Evolutionary conservation across 2,797 vertebrate species (phyloP), one percentile per base, ranked within the genome.

Genomic region (Scolopax bukidnonensis): DNA sequence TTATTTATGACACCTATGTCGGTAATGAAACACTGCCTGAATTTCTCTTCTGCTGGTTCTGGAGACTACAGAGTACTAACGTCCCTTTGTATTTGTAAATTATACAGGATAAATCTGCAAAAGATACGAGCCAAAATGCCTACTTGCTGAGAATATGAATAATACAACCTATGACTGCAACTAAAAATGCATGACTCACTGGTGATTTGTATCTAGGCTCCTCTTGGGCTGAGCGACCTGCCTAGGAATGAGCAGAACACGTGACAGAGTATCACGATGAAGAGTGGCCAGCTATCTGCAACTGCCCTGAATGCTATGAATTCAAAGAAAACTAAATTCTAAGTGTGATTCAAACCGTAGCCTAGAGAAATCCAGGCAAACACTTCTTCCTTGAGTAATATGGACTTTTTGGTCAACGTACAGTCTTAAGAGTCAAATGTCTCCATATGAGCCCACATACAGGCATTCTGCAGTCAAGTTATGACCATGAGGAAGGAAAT

Each of bases 401-500:
- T 0, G 0, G 27, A 20, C 11, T 51, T 50, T 76, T 65, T 36
- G 10, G 33, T 65, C 28, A 38, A 40, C n/a, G 20, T 33, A 53
- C 1, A 0, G 10, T 23, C 40, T 24, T 21, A 47, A 64, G 41
- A 47, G 45, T 74, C 30, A 63, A 47, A 51, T 18, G 48, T 33
- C 45, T 84, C 50, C 48, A 67, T 25, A 10, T 84, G 24, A 87
- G 24, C 12, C n/a, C 36, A 48, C 1, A 33, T 1, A 14, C 19
- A 45, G 32, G 43, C 12, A 48, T 47, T 92, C 38, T 56, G 24
- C 86, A 74, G 20, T 74, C 67, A 79, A 41, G 25, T 36, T 54
- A 87, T 19, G 21, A 82, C 16, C 73, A 77, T 5, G 15, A 78
- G 24, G 68, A 60, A 95, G 13, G 24, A 95, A 95, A 89, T 11